Percentiles rank a stretch among this genome's conserved stretches.
These are phyloP conservation scores for Alexandromys oeconomus DNA, from an alignment of 2,797 vertebrate genomes.

Conservation along the genomic window DNA sequence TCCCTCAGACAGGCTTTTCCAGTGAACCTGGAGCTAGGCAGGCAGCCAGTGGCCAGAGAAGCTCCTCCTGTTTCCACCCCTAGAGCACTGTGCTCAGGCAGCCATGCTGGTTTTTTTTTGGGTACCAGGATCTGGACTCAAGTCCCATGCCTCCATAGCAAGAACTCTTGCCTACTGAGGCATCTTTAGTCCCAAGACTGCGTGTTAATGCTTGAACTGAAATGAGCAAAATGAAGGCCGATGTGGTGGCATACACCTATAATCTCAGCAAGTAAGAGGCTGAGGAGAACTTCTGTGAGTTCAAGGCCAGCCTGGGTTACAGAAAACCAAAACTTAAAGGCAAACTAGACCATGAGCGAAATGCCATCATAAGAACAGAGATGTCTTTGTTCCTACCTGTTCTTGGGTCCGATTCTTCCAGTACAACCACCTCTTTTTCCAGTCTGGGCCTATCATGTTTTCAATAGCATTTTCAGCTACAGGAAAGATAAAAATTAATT, in stretches of 20 bases:
- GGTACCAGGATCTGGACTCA: background rate
- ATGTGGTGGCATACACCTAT: background rate
- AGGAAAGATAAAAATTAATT: slow-evolving; percentile 58
- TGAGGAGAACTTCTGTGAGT: background rate
- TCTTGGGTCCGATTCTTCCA: slow-evolving; percentile 96
- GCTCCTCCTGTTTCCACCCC: background rate
- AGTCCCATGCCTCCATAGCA: background rate
- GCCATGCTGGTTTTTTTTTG: no score
- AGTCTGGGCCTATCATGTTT: slow-evolving; percentile 98
- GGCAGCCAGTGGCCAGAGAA: background rate
- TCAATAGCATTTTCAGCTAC: slow-evolving; percentile 96
- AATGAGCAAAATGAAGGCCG: slow-evolving; percentile 4
- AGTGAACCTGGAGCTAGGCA: background rate
- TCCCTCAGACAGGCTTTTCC: background rate
- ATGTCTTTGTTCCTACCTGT: slow-evolving; percentile 90
- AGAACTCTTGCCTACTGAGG: background rate
- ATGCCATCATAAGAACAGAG: background rate
- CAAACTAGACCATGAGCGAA: background rate
- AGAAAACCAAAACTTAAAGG: background rate
- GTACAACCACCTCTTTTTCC: slow-evolving; percentile 96
- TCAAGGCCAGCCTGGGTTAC: background rate
- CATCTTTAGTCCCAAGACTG: background rate
- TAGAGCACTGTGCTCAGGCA: background rate
- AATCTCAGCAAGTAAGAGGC: background rate
- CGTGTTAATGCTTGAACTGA: slow-evolving; percentile 44